These are phyloP conservation scores for Archaeoteleia sp. DNA, from an alignment of 2,888 invertebrate species.

Conservation along the genomic window DNA sequence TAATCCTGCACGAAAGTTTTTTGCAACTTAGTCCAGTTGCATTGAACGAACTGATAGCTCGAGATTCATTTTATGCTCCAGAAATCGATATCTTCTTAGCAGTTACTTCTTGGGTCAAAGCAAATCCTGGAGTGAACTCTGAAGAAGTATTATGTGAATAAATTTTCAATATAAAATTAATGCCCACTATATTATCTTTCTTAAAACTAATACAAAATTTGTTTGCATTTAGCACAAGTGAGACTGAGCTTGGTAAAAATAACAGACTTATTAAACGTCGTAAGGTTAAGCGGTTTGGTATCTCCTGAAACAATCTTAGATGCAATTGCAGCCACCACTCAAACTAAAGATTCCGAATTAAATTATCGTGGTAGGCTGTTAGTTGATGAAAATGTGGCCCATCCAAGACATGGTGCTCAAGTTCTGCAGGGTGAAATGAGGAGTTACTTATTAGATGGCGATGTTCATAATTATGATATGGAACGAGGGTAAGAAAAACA, in stretches of 20 bases:
- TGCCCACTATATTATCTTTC: conserved; percentile 4
- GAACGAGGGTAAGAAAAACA: conserved; percentile 83
- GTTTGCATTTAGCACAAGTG: conserved; percentile 64
- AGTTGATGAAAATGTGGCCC: conserved; percentile 95
- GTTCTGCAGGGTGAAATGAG: conserved; percentile 94
- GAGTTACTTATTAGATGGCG: conserved; percentile 91
- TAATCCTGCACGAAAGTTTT: conserved; percentile 90
- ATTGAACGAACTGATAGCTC: conserved; percentile 87
- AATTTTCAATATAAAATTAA: neutral
- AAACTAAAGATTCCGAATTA: conserved; percentile 85
- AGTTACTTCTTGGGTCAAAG: conserved; percentile 89
- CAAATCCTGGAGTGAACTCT: conserved; percentile 80
- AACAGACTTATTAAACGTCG: conserved; percentile 90
- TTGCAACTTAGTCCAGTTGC: conserved; percentile 88
- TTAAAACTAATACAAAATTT: conserved; percentile 6
- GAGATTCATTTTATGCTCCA: conserved; percentile 97
- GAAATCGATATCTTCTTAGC: conserved; percentile 97
- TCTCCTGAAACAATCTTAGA: conserved; percentile 94
- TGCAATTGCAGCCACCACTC: conserved; percentile 92
- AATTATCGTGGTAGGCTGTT: conserved; percentile 90
- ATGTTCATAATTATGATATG: conserved; percentile 90
- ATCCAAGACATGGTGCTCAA: conserved; percentile 85
- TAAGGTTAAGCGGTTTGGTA: conserved; percentile 90
- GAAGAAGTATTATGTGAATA: conserved; percentile 64
- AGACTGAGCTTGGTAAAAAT: conserved; percentile 92